Evolutionary conservation across 2,888 invertebrate species (phyloP).

Genomic region (Chymomyza fuscimana): DNA sequence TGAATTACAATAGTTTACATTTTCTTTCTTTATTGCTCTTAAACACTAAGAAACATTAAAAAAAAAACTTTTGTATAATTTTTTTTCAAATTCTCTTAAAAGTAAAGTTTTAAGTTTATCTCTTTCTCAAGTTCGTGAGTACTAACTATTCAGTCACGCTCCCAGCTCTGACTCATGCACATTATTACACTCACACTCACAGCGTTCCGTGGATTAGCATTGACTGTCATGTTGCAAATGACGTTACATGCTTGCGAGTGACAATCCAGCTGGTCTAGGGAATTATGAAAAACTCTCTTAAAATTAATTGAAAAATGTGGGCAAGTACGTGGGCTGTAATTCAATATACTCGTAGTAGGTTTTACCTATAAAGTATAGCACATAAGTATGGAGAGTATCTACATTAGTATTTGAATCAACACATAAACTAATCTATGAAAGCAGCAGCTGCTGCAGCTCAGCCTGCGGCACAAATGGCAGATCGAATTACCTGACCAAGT

Average conservation of each 20-base stretch:
- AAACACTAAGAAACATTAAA: too few relatives aligned
- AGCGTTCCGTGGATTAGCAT: conserved; percentile 58
- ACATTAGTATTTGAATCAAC: too few relatives aligned
- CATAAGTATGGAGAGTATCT: too few relatives aligned
- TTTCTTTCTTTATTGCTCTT: too few relatives aligned
- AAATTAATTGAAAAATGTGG: conserved; percentile 67
- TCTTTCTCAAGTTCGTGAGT: not conserved
- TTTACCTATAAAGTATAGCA: not conserved
- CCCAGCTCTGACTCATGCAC: not conserved
- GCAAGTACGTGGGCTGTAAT: conserved; percentile 10
- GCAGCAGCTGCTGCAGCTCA: conserved; percentile 17
- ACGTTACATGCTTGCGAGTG: conserved; percentile 74
- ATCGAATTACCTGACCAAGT: conserved; percentile 63
- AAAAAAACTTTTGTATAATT: too few relatives aligned
- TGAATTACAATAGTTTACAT: too few relatives aligned
- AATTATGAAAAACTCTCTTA: conserved; percentile 34
- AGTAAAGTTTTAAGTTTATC: too few relatives aligned
- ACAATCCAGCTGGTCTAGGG: conserved; percentile 31
- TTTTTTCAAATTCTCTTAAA: too few relatives aligned
- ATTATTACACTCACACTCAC: not conserved
- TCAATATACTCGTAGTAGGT: not conserved
- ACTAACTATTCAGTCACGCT: not conserved
- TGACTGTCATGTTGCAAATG: conserved; percentile 73
- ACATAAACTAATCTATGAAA: conserved; percentile 8
- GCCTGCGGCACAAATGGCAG: conserved; percentile 58